Base-by-base conservation (phyloP, 2,797 vertebrate genomes). In the Sphenopsis melanotis region DNA sequence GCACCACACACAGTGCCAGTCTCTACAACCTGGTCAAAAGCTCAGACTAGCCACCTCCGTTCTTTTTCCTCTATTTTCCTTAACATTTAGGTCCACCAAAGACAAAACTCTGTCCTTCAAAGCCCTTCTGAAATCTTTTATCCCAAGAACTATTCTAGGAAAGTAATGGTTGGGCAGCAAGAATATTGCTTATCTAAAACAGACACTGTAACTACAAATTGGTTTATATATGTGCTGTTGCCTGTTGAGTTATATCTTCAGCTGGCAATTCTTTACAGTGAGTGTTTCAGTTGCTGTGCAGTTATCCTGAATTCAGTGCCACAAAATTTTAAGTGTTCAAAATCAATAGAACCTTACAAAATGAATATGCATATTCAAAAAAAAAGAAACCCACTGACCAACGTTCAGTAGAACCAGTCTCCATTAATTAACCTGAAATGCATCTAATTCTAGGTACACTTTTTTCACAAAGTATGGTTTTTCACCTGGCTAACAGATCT, bases 401-500 rank as follows among this genome's bases (percentile, higher is more conserved):
- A 69, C 23, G 14, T 52, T 63, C 37, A 83, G 24, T 0, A 74
- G 18, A 74, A 80, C 50, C 34, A 79, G 23, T 47, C 18, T 83
- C 42, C n/a, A 47, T 20, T 32, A 39, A 59, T 29, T 77, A 4
- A 86, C 36, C 41, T 77, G 44, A 90, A 83, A 83, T 65, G 49
- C 11, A 74, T 34, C 26, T 52, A 56, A 83, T 65, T 39, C n/a
- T 44, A 68, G 15, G 34, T 32, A 65, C 13, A 52, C 12, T 49
- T 87, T 71, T 63, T 50, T 81, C 22, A 83, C 10, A 30, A 83
- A 74, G n/a, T 11, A 75, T 8, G 14, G 14, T 6, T 94, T 74
- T 76, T 32, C 36, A 47, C 13, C 6, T 32, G 27, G 37, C 7
- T 72, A 61, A 56, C 4, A 3, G 0, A 1, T 42, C 63, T 47